phyloP scores from a whole-genome alignment of 2,888 invertebrate genomes.

The Corbicula japonica region DNA sequence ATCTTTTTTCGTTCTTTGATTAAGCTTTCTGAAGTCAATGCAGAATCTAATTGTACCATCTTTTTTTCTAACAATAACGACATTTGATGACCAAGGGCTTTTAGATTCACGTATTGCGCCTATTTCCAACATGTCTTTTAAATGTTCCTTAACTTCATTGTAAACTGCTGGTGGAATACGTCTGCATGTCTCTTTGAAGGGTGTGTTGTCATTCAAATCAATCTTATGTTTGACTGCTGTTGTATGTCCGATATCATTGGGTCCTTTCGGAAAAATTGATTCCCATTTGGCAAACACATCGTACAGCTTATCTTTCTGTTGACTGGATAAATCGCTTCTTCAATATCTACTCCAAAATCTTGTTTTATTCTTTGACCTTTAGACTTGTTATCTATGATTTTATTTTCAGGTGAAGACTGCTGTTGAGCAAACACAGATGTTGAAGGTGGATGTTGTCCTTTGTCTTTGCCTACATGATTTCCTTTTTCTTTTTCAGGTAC shows the following conservation, averaged over 20 bases:
- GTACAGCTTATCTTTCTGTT: constrained; percentile 8
- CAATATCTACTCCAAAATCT: constrained; percentile 10
- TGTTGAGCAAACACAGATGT: not conserved
- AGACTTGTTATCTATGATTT: not conserved
- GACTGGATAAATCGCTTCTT: constrained; percentile 7
- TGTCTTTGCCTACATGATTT: too few species aligned
- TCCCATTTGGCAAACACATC: constrained; percentile 27
- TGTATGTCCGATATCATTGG: constrained; percentile 34
- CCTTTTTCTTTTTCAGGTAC: not conserved
- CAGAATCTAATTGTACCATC: constrained; percentile 31
- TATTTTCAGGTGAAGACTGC: not conserved
- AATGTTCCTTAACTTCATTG: constrained; percentile 30
- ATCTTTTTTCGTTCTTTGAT: constrained; percentile 22
- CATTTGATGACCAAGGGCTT: constrained; percentile 30
- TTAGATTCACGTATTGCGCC: constrained; percentile 36
- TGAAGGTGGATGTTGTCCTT: too few species aligned
- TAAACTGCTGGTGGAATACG: constrained; percentile 21
- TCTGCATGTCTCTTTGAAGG: constrained; percentile 31
- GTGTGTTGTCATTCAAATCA: constrained; percentile 12
- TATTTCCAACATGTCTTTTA: constrained; percentile 30
- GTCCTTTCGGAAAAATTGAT: constrained; percentile 4
- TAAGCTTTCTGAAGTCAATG: constrained; percentile 37
- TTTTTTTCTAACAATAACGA: constrained; percentile 37
- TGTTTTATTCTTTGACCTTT: not conserved
- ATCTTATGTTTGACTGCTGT: constrained; percentile 21